Conservation (phyloP, 2,113 vertebrate genomes). For the Chamaea fasciata region DNA sequence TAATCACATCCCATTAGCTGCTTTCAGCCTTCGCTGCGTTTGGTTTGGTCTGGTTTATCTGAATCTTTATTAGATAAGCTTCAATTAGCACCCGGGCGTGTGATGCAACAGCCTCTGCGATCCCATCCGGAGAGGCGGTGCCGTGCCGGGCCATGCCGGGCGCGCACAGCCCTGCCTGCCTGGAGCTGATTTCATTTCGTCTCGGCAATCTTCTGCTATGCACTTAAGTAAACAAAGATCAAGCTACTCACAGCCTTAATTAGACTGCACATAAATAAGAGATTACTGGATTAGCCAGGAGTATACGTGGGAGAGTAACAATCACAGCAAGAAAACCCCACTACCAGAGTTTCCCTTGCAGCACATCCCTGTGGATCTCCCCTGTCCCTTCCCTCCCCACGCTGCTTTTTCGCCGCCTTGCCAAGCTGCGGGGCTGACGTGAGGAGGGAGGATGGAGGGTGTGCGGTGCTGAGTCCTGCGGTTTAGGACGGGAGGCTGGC, state of each 20-base stretch:
- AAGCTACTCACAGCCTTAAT: slow-evolving; percentile 72
- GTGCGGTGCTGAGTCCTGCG: rapidly evolving
- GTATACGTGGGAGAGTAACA: neutral
- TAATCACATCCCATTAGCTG: slow-evolving; percentile 54
- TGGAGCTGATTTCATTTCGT: slow-evolving; percentile 42
- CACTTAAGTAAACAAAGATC: slow-evolving; percentile 73
- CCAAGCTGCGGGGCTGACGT: rapidly evolving
- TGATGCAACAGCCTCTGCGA: neutral
- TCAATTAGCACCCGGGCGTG: neutral
- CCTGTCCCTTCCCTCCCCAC: rapidly evolving
- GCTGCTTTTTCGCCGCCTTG: rapidly evolving
- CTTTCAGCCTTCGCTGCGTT: slow-evolving; percentile 60
- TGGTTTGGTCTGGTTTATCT: slow-evolving; percentile 50
- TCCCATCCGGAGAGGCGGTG: neutral
- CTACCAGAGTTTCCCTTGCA: rapidly evolving
- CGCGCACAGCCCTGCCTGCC: slow-evolving; percentile 1
- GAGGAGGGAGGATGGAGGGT: neutral
- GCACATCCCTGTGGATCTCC: rapidly evolving
- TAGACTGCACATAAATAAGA: slow-evolving; percentile 70
- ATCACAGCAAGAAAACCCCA: neutral
- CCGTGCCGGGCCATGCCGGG: neutral
- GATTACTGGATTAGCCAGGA: slow-evolving; percentile 61
- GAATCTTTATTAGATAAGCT: slow-evolving; percentile 54
- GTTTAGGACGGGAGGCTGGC: neutral
- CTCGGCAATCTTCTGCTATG: slow-evolving; percentile 58